Conservation (phyloP, 2,113 vertebrate genomes). For the Neolamprologus sp. region DNA sequence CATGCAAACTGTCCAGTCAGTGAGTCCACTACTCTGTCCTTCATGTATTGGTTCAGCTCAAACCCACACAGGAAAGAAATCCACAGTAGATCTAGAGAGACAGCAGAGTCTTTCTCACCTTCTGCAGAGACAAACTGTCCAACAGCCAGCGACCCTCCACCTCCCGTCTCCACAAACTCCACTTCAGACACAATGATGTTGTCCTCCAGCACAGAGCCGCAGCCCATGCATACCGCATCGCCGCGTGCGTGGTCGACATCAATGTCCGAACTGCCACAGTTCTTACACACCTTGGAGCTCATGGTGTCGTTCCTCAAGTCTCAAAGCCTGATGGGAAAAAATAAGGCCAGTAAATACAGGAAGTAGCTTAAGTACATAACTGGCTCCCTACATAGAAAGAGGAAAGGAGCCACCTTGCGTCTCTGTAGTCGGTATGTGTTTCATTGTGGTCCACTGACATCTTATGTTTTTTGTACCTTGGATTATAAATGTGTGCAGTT, state of each 20-base stretch:
- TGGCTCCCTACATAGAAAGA: background rate
- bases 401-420: accelerated
- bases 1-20: background rate
- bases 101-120: conserved; percentile 55
- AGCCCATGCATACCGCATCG: conserved; percentile 88
- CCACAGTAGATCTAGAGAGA: background rate
- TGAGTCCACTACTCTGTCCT: background rate
- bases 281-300: conserved; percentile 80
- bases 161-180: conserved; percentile 90
- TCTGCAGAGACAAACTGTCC: conserved; percentile 91
- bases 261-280: conserved; percentile 84
- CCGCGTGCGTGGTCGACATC: conserved; percentile 87
- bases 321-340: background rate
- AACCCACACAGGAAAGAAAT: background rate
- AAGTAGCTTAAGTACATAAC: background rate
- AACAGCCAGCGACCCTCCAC: conserved; percentile 84
- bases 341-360: background rate
- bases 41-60: background rate
- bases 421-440: accelerated
- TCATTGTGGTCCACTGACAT: background rate
- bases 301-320: conserved; percentile 40
- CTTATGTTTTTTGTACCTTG: background rate
- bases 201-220: conserved; percentile 93
- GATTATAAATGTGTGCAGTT: background rate
- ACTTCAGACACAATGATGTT: conserved; percentile 97